A percentile compares a stretch with the other conserved stretches of the same genome.
Conservation (phyloP, 1,140 invertebrate genomes). For the Gyrodactylus salaris region DNA sequence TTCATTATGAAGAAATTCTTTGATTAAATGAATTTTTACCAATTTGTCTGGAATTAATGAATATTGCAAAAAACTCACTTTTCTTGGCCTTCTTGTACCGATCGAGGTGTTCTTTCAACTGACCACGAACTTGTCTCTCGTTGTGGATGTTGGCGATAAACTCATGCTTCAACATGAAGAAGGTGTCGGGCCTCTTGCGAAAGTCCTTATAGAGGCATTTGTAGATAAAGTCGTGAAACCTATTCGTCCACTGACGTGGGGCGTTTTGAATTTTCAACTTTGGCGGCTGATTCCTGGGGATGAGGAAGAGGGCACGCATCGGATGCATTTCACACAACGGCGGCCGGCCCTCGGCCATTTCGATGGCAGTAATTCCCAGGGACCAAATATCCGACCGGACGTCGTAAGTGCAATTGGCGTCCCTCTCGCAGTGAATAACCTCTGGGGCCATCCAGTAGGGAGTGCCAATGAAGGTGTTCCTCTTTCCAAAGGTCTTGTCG, state of each 20-base stretch:
- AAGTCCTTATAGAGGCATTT: slow-evolving; percentile 68
- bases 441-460: slow-evolving; percentile 62
- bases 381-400: slow-evolving; percentile 94
- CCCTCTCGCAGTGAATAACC: slow-evolving; percentile 99
- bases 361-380: slow-evolving; percentile 78
- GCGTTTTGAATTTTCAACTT: slow-evolving; percentile 32
- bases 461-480: slow-evolving; percentile 97
- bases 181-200: slow-evolving; percentile 49
- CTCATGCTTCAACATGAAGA: slow-evolving; percentile 73
- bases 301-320: slow-evolving; percentile 88
- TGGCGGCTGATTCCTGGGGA: slow-evolving; percentile 79
- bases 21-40: too few species aligned
- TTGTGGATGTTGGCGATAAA: slow-evolving; percentile 91
- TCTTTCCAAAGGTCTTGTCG: slow-evolving; percentile 78
- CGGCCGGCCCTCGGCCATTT: slow-evolving; percentile 98
- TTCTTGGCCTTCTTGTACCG: slow-evolving; percentile 17
- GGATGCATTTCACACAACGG: slow-evolving; percentile 73
- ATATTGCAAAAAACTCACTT: neutral
- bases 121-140: slow-evolving; percentile 77
- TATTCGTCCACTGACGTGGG: neutral
- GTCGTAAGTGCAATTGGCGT: slow-evolving; percentile 95
- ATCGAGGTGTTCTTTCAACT: slow-evolving; percentile 95
- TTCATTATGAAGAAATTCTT: too few species aligned
- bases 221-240: slow-evolving; percentile 35
- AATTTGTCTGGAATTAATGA: too few species aligned